Conservation (phyloP, 2,113 vertebrate genomes). For the Tetrax tetrax region DNA sequence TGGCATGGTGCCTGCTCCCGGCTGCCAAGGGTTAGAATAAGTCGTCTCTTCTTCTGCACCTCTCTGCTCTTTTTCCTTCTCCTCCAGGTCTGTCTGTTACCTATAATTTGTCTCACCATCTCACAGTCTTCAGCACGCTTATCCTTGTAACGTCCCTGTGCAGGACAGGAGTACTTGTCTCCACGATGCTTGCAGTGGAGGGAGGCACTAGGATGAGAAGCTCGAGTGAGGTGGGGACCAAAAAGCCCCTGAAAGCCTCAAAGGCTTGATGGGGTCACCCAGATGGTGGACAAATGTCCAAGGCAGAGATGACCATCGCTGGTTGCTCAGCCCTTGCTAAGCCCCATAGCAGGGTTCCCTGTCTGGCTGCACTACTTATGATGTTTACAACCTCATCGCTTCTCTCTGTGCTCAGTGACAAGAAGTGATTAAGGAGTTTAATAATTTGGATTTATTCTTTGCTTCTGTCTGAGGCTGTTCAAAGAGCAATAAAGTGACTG, state of each 20-base stretch:
- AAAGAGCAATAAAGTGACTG: not conserved
- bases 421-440: not conserved
- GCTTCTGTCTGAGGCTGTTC: not conserved
- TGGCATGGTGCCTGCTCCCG: not conserved
- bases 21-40: not conserved
- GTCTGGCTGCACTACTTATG: not conserved
- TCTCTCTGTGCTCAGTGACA: not conserved
- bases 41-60: not conserved
- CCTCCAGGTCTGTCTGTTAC: not conserved
- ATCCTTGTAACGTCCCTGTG: not conserved
- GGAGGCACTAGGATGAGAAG: not conserved
- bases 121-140: not conserved
- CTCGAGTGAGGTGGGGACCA: not conserved
- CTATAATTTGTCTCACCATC: not conserved
- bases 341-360: not conserved
- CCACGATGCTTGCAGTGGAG: rapidly evolving
- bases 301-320: not conserved
- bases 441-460: not conserved
- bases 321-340: not conserved
- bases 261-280: not conserved
- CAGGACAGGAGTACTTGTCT: not conserved
- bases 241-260: not conserved
- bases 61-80: not conserved
- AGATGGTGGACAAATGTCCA: not conserved
- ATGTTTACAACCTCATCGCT: not conserved